Conservation (phyloP, 2,113 vertebrate genomes). For the Turdus rufiventris region DNA sequence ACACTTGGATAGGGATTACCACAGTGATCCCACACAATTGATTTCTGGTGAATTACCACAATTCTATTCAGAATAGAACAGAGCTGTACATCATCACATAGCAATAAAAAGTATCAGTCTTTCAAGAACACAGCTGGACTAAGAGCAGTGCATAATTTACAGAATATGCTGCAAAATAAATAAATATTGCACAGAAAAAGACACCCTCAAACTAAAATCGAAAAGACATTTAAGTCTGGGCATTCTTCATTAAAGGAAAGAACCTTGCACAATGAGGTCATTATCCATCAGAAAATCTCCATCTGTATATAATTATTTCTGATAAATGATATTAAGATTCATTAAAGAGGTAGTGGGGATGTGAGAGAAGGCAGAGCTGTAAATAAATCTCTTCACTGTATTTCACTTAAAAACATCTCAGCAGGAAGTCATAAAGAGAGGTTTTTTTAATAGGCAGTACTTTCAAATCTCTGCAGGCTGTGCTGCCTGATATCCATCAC, state of each 20-base stretch:
- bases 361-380: slow-evolving; percentile 45
- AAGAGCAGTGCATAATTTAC: slow-evolving; percentile 1
- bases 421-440: slow-evolving; percentile 60
- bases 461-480: slow-evolving; percentile 60
- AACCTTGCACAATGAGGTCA: slow-evolving; percentile 54
- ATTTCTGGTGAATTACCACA: slow-evolving; percentile 14
- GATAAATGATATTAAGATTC: slow-evolving; percentile 68
- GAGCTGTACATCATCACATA: background rate
- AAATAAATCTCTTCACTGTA: slow-evolving; percentile 67
- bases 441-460: slow-evolving; percentile 53
- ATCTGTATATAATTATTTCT: slow-evolving; percentile 73
- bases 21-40: slow-evolving; percentile 3
- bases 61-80: background rate
- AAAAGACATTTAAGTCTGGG: slow-evolving; percentile 59
- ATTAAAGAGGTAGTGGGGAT: slow-evolving; percentile 46
- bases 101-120: slow-evolving; percentile 9
- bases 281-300: slow-evolving; percentile 68
- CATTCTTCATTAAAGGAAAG: slow-evolving; percentile 64
- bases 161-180: slow-evolving; percentile 55
- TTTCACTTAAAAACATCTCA: slow-evolving; percentile 65
- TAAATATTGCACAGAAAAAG: background rate
- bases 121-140: slow-evolving; percentile 24
- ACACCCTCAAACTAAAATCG: slow-evolving; percentile 62
- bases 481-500: slow-evolving; percentile 34
- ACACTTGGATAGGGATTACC: slow-evolving; percentile 12